Evolutionary conservation across 2,888 invertebrate genomes (phyloP), one percentile per base, ranked within the genome.

Genomic region (Trichacis sp.): DNA sequence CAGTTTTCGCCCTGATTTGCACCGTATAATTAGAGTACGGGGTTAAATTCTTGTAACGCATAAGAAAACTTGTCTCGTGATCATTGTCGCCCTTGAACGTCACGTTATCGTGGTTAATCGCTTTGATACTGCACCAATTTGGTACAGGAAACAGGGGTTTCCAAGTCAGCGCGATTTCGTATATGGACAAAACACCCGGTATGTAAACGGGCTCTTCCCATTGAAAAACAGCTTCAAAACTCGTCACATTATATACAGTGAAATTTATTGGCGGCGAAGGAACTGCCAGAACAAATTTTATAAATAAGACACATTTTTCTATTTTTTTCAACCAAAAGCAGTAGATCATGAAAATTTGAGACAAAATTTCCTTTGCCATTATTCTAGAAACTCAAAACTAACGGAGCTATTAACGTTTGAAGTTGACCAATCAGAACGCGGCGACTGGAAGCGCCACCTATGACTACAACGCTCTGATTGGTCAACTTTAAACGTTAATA

Each of bases 1-100:
- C 49, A 29, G 83, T 83, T 46, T 51, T 68, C 1, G 81, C 82
- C 50, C 60, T 60, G n/a, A 83, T 77, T 50, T 46, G 62, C n/a
- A 71, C 72, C 14, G 12, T 59, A 49, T 81, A 80, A n/a, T 49
- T 36, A 1, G 79, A 72, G 46, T 66, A 74, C 8, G 77, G 68
- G 43, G 42, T 64, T 12, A 71, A 75, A 2, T 71, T 9, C 11
- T 12, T 5, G 38, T 73, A 71, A 5, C 48, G 43, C 2, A 17
- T 19, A 2, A 69, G 69, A 0, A 38, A 29, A 8, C 24, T 48
- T 1, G 66, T 3, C 2, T 3, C n/a, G 33, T 9, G 2, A 3
- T 33, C 11, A 9, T n/a, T 33, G 33, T 6, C 8, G n/a, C 33
- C n/a, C n/a, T n/a, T n/a, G 24, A 5, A 8, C 8, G 24, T 3